phyloP scores from a whole-genome alignment of 2,888 invertebrate species.

The Pseudococcus longispinus region DNA sequence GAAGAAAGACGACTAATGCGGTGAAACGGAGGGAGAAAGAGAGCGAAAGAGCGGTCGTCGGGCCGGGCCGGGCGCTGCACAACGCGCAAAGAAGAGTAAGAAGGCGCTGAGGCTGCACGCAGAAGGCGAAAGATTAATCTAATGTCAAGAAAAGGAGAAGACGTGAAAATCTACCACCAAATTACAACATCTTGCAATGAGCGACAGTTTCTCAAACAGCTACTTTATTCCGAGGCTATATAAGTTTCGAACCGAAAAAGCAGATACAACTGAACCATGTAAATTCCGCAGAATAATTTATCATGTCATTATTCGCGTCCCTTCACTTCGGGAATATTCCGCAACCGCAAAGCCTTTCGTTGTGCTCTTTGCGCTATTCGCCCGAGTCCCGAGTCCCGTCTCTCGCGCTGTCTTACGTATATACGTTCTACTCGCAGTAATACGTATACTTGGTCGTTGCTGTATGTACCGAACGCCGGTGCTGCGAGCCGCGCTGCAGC shows the following conservation, averaged over 20 bases:
- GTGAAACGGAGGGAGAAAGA: background rate
- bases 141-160: constrained; percentile 39
- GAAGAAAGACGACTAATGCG: constrained; percentile 34
- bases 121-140: constrained; percentile 49
- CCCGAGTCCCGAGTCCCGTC: background rate
- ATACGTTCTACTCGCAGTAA: background rate
- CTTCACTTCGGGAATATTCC: constrained; percentile 49
- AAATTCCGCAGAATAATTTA: constrained; percentile 55
- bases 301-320: constrained; percentile 55
- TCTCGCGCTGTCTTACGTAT: background rate
- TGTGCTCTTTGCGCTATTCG: constrained; percentile 9
- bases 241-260: constrained; percentile 46
- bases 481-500: background rate
- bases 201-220: constrained; percentile 50
- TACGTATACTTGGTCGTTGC: too few relatives aligned
- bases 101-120: background rate
- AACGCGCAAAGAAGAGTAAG: background rate
- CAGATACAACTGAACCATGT: constrained; percentile 51
- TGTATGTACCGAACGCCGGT: background rate
- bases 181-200: constrained; percentile 52
- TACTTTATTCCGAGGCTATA: constrained; percentile 41
- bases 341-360: constrained; percentile 49
- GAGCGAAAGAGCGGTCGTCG: background rate
- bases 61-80: background rate
- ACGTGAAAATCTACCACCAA: constrained; percentile 39